Percentiles rank a stretch among this genome's conserved stretches.
Evolutionary conservation across 2,888 invertebrate genomes (phyloP).

Genomic region (Cryptus viduatorius): DNA sequence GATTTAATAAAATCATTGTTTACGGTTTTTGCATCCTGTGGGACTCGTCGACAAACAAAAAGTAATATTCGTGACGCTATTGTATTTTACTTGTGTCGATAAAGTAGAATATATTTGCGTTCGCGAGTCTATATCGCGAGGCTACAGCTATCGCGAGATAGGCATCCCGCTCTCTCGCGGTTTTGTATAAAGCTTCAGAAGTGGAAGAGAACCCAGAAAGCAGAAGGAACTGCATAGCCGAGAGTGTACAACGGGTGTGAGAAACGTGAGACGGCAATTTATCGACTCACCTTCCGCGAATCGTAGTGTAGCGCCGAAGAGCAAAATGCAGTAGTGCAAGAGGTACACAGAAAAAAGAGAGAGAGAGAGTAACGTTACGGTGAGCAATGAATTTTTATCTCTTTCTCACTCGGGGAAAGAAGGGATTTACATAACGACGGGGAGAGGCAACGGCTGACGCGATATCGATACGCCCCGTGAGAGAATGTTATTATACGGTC

Average conservation of each 20-base stretch:
- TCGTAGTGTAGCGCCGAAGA: constrained; percentile 23
- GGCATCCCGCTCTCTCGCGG: neutral
- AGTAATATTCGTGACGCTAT: neutral
- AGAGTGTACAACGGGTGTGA: constrained; percentile 62
- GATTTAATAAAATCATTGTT: no score
- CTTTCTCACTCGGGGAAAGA: constrained; percentile 39
- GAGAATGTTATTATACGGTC: constrained; percentile 62
- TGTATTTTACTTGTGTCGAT: neutral
- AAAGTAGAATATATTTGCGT: neutral
- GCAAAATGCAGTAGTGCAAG: constrained; percentile 17
- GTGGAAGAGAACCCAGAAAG: constrained; percentile 34
- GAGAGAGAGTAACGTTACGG: constrained; percentile 22
- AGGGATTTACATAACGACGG: constrained; percentile 61
- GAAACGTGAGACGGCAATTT: constrained; percentile 66
- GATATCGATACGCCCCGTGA: constrained; percentile 61
- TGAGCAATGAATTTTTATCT: constrained; percentile 37
- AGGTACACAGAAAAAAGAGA: constrained; percentile 3
- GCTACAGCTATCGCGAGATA: neutral
- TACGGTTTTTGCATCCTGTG: no score
- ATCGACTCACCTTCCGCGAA: constrained; percentile 60
- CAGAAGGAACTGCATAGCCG: constrained; percentile 39
- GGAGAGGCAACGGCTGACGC: constrained; percentile 34
- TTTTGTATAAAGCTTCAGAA: neutral
- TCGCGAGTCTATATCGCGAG: neutral
- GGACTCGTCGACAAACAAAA: neutral